phyloP scores from a whole-genome alignment of 2,113 vertebrate genomes.

The Anthoscopus minutus region DNA sequence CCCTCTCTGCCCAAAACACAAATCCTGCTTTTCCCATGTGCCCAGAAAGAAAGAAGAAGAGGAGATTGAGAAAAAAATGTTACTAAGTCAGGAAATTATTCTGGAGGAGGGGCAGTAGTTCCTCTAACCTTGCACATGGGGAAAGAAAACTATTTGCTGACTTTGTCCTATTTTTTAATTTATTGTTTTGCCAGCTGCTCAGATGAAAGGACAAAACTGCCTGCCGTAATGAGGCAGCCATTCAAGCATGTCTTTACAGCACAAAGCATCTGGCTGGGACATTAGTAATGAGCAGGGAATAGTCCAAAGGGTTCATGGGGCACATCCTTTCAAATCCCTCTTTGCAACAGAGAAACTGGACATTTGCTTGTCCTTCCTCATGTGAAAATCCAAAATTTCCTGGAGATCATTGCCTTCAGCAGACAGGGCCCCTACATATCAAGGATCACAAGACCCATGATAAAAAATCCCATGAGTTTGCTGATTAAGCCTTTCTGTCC shows the following conservation, averaged over 20 bases:
- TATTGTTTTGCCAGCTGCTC: constrained; percentile 55
- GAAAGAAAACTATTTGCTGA: constrained; percentile 52
- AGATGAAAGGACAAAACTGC: constrained; percentile 33
- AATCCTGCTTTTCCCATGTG: neutral
- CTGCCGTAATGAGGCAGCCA: constrained; percentile 5
- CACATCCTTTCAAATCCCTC: neutral
- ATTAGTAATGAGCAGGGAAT: rapidly evolving
- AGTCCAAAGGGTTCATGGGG: neutral
- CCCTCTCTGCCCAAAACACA: neutral
- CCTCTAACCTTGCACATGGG: constrained; percentile 1
- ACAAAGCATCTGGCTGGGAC: neutral
- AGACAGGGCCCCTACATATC: neutral
- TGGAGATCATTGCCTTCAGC: neutral
- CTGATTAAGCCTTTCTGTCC: constrained; percentile 23
- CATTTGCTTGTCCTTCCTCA: neutral
- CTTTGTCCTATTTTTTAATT: constrained; percentile 7
- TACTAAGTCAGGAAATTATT: constrained; percentile 18
- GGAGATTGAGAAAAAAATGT: neutral
- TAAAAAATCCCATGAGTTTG: neutral
- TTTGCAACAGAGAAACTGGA: neutral
- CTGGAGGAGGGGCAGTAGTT: constrained; percentile 28
- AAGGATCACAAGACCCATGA: constrained; percentile 14
- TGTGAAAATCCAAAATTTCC: neutral
- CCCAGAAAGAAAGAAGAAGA: neutral
- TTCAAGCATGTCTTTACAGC: neutral